These are phyloP conservation scores for Proteles cristata DNA, from an alignment of 2,113 vertebrate genomes.

Conservation along the genomic window DNA sequence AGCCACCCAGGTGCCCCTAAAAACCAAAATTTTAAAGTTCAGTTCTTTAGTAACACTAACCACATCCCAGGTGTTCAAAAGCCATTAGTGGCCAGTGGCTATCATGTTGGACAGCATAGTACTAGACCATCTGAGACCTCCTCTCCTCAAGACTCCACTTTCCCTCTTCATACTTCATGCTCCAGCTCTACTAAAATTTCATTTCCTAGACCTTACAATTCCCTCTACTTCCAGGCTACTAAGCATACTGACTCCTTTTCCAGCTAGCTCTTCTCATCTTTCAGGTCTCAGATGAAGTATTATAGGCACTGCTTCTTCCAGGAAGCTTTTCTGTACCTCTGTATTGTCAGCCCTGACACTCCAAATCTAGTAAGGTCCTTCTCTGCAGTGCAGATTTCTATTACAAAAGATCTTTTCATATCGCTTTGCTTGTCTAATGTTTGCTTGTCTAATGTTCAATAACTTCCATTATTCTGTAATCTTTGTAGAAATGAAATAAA, in stretches of 20 bases:
- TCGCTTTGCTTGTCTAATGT: not conserved
- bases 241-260: not conserved
- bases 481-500: not conserved
- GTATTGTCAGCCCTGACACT: not conserved
- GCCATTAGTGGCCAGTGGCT: not conserved
- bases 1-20: too few relatives aligned
- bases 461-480: not conserved
- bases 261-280: not conserved
- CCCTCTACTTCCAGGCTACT: not conserved
- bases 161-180: not conserved
- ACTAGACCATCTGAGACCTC: not conserved
- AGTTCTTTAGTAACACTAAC: not conserved
- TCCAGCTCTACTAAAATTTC: not conserved
- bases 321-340: not conserved
- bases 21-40: not conserved
- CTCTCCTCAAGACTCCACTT: not conserved
- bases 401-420: not conserved
- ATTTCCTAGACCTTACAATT: not conserved
- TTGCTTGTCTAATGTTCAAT: not conserved
- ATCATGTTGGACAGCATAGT: not conserved
- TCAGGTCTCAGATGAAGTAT: not conserved
- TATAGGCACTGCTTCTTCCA: not conserved
- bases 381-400: not conserved
- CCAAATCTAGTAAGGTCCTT: not conserved
- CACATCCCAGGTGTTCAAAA: not conserved